Conservation (phyloP, 2,113 vertebrate genomes). For the Myotis lucifugus region DNA sequence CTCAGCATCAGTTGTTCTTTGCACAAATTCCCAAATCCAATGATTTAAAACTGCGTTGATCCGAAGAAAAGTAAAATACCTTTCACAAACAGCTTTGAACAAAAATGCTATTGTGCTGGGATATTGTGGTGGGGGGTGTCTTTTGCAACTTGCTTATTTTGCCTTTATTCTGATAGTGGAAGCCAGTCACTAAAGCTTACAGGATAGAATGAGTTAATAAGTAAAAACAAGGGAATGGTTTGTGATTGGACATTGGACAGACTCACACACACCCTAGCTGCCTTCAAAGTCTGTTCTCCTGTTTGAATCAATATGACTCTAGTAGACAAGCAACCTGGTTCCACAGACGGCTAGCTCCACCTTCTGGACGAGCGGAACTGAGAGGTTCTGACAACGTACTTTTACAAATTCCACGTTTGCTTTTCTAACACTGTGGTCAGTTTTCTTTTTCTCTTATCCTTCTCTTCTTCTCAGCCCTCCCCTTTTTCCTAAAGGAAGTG, state of each 20-base stretch:
- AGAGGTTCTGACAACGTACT: constrained; percentile 57
- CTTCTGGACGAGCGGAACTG: constrained; percentile 46
- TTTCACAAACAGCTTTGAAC: constrained; percentile 38
- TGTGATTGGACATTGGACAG: constrained; percentile 28
- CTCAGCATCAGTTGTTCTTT: constrained; percentile 7
- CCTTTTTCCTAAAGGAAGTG: constrained; percentile 42
- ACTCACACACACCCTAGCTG: constrained; percentile 64
- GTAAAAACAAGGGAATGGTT: constrained; percentile 49
- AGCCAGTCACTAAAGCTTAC: constrained; percentile 69
- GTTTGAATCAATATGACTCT: constrained; percentile 64
- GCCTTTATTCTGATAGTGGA: constrained; percentile 62
- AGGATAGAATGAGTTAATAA: constrained; percentile 28
- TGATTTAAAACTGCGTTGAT: constrained; percentile 32
- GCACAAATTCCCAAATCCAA: neutral
- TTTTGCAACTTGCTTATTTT: constrained; percentile 27
- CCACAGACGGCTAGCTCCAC: constrained; percentile 49
- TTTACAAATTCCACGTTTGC: neutral
- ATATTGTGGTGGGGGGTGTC: neutral
- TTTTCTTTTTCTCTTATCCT: constrained; percentile 46
- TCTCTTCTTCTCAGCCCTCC: neutral
- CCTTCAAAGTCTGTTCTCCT: constrained; percentile 68
- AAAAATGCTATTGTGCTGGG: neutral
- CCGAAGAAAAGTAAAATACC: constrained; percentile 4
- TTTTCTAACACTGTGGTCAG: constrained; percentile 69
- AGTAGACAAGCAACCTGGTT: constrained; percentile 62